Evolutionary conservation across 2,888 invertebrate species (phyloP), one percentile per base, ranked within the genome.

Genomic region (Microctonus aethiopoides): DNA sequence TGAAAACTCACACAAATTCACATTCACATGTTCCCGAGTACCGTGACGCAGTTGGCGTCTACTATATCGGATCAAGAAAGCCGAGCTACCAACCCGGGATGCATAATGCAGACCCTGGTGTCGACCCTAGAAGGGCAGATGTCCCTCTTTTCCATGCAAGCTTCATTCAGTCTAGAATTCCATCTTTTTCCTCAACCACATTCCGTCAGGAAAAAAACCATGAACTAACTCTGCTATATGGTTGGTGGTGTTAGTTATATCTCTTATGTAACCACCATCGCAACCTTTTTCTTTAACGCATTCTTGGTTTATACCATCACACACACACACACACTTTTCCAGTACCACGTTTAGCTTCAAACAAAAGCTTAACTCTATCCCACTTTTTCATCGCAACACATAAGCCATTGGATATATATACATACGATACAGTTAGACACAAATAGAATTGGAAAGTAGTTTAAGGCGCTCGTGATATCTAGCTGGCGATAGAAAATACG

Each of bases 101-200:
- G 83, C 83, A 84, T 84, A 83, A 84, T 84, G 83, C 80, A 84
- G 78, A 80, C 78, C 76, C 80, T 76, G 75, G 73, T 63, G 67
- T 70, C 66, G 16, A 46, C 46, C 46, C 46, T 6, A 20, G 16
- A 46, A 46, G 56, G 63, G 67, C 74, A 71, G 71, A 70, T 68
- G 68, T 64, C 32, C 36, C 68, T 54, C 68, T 54, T 76, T n/a
- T n/a, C 60, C 67, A 65, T 65, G 69, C 61, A 57, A 41, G 54
- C 67, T 41, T 32, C 36, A 65, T 32, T 20, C 26, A 26, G 22
- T 24, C 32, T 57, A 62, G 39, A 59, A 29, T 32, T 67, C 51
- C 63, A 29, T 46, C 16, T 63, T 51, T 63, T 65, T 65, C 52
- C n/a, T n/a, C 62, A 52, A 57, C 61, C 34, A 36, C 52, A 54